These are phyloP conservation scores for Ctenochaetus hawaiiensis DNA, from an alignment of 2,797 vertebrate species.

Conservation along the genomic window DNA sequence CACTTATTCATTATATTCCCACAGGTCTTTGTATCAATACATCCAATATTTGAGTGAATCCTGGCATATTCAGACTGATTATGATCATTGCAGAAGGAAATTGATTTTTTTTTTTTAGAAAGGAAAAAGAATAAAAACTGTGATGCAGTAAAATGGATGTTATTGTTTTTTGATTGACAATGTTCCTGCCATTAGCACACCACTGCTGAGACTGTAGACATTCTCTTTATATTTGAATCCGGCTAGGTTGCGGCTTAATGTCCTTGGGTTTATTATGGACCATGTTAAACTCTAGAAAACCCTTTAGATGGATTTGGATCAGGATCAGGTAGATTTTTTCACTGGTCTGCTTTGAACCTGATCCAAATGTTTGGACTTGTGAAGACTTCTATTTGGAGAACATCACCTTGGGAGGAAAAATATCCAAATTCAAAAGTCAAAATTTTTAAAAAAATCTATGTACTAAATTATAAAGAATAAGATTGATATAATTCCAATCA, in stretches of 20 bases:
- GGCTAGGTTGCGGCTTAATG: neutral
- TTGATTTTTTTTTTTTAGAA: neutral
- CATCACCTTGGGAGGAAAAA: neutral
- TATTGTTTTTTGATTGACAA: neutral
- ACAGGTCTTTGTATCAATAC: constrained; percentile 4
- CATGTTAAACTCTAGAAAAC: neutral
- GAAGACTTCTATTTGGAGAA: neutral
- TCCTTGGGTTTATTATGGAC: constrained; percentile 1
- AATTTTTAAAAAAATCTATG: neutral
- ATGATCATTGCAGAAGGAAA: neutral
- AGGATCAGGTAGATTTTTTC: neutral
- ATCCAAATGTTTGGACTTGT: neutral
- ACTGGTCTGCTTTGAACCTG: neutral
- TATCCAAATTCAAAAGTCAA: neutral
- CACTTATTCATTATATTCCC: neutral
- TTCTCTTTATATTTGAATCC: neutral
- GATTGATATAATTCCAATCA: neutral
- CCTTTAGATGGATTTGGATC: neutral
- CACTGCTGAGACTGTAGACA: neutral
- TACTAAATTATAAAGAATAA: neutral
- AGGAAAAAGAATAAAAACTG: neutral
- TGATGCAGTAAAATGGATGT: neutral
- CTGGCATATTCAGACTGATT: neutral
- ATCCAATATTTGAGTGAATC: neutral
- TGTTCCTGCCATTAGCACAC: neutral